These are phyloP conservation scores for Podiceps cristatus DNA, from an alignment of 2,113 vertebrate genomes.

Conservation along the genomic window DNA sequence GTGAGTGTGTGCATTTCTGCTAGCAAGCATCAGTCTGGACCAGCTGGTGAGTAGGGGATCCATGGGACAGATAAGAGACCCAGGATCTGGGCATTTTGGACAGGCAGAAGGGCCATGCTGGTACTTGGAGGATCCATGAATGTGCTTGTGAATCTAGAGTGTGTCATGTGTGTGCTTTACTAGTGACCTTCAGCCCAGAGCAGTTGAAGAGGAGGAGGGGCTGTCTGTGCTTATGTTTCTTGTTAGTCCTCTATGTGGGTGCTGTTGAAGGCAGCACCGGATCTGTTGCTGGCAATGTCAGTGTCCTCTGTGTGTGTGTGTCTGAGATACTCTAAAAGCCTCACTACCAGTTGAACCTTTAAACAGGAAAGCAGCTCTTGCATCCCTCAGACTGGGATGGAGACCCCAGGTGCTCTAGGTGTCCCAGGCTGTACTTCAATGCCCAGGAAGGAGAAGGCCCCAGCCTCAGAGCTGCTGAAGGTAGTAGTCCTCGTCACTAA, in stretches of 20 bases:
- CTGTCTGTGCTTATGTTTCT: neutral
- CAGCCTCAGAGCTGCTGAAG: neutral
- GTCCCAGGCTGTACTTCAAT: neutral
- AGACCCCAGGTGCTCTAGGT: neutral
- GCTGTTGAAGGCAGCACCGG: neutral
- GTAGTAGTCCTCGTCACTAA: neutral
- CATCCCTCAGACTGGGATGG: neutral
- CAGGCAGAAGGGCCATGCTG: neutral
- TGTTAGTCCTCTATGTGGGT: neutral
- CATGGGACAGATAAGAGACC: neutral
- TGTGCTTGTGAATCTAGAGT: neutral
- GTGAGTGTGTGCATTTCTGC: neutral
- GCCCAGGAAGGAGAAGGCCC: neutral
- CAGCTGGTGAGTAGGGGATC: neutral
- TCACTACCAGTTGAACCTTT: neutral
- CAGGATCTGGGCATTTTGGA: neutral
- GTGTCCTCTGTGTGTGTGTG: neutral
- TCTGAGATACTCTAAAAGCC: neutral
- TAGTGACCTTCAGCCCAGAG: neutral
- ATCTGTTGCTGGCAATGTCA: no score
- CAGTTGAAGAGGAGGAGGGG: accelerated
- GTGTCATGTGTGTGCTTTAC: accelerated
- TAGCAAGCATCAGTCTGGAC: neutral
- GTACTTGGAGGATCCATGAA: neutral
- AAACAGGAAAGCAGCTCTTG: neutral